Base-by-base conservation (phyloP, 2,888 invertebrate species). In the Ypsolopha scabrella region DNA sequence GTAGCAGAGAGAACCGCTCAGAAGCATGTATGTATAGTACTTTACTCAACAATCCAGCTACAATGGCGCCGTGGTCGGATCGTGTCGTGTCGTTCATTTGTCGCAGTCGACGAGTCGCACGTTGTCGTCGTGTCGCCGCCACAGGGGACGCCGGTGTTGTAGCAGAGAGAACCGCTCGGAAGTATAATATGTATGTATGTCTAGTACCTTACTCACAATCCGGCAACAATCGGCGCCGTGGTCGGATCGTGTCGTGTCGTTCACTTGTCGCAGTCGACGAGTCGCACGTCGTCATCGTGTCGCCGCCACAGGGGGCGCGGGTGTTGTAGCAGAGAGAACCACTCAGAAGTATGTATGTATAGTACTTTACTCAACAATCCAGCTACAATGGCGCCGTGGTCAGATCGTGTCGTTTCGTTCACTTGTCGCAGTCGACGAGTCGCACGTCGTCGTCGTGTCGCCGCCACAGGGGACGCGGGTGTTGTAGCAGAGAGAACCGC, bases 211-310 rank as follows among this genome's bases (percentile, higher is more conserved):
- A 24, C 24, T 24, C 24, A 24, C 24, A 2, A 24, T 4, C 24
- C 24, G 4, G 24, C 24, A 24, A 24, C 24, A 24, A 24, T 24
- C 24, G 24, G 24, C 24, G 2, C 24, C 4, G 24, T 24, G 24
- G 24, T 24, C 24, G 24, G 24, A 4, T 24, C 24, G 24, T 24
- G 24, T 52, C 24, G 45, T 46, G 6, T 7, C 6, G 39, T 53
- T 69, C 75, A 77, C 68, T 85, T 80, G 58, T 85, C 82, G 58
- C 70, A 74, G 57, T 80, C 72, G 9, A 85, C 83, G 7, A 85
- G 63, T 33, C 77, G 79, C n/a, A 74, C 71, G 64, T 73, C 80
- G 62, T 85, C 85, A 0, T 81, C 83, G n/a, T 69, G 57, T n/a
- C 76, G 70, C 48, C 80, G 68, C 10, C 83, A 65, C 14, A 81